Evolutionary conservation across 2,888 invertebrate genomes (phyloP).

Genomic region (Lycaena phlaeas): DNA sequence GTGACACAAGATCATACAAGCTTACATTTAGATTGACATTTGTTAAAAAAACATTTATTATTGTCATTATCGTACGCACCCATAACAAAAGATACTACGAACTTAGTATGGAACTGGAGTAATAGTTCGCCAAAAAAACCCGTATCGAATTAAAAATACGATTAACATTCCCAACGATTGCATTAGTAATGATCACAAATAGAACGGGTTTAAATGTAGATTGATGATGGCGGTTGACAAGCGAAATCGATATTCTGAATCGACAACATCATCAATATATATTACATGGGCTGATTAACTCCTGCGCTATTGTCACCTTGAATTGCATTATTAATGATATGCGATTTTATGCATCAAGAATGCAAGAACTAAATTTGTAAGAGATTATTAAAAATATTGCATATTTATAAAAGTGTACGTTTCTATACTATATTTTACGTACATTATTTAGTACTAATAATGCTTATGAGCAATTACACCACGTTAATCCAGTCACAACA

Average conservation of each 20-base stretch:
- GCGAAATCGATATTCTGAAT: constrained; percentile 19
- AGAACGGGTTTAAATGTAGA: constrained; percentile 32
- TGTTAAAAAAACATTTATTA: no score
- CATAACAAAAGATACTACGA: no score
- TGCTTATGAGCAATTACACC: no score
- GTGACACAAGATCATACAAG: no score
- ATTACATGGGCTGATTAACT: constrained; percentile 44
- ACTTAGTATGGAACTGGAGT: no score
- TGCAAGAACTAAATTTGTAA: background rate
- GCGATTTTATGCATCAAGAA: background rate
- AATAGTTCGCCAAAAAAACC: no score
- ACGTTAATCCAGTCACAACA: no score
- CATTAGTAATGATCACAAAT: constrained; percentile 16
- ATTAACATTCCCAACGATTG: background rate
- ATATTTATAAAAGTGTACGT: no score
- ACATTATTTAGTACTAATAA: no score
- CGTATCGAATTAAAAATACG: constrained; percentile 14
- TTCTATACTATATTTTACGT: no score
- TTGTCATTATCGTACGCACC: no score
- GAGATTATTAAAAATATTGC: background rate
- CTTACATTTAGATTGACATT: no score
- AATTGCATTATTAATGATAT: constrained; percentile 1
- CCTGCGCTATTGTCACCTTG: constrained; percentile 1
- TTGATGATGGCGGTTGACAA: constrained; percentile 31
- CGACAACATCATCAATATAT: constrained; percentile 53